These are phyloP conservation scores for Macrostomum lignano DNA, from an alignment of 1,140 invertebrate species.

Conservation along the genomic window DNA sequence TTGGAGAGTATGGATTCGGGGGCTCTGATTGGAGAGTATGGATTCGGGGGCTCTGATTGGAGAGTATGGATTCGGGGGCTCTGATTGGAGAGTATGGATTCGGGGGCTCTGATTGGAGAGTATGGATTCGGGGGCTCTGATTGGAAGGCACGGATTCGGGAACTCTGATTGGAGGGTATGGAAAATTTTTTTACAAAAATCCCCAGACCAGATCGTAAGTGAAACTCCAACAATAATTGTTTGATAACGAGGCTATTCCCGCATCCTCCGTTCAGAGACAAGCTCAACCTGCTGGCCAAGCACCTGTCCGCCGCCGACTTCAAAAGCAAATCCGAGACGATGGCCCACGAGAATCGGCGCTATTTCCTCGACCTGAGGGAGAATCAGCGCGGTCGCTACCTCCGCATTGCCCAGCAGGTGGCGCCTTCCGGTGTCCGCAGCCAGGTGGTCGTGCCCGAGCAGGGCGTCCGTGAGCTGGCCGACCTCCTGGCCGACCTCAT, in stretches of 20 bases:
- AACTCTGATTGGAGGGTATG: conserved; percentile 71
- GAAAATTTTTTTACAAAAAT: conserved; percentile 63
- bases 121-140: too few species aligned
- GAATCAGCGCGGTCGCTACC: conserved; percentile 75
- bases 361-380: conserved; percentile 94
- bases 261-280: neutral
- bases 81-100: too few species aligned
- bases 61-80: too few species aligned
- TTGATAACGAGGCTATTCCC: neutral
- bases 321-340: conserved; percentile 86
- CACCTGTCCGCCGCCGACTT: conserved; percentile 39
- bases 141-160: conserved; percentile 36
- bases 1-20: too few species aligned
- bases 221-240: too few species aligned
- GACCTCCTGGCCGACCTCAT: conserved; percentile 67
- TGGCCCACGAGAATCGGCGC: conserved; percentile 82
- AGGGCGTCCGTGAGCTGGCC: conserved; percentile 80
- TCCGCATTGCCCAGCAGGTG: conserved; percentile 37
- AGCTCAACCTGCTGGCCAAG: neutral
- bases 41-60: too few species aligned
- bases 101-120: too few species aligned
- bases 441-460: conserved; percentile 68
- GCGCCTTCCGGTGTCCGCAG: conserved; percentile 35
- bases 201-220: neutral
- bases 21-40: too few species aligned